Evolutionary conservation across 2,888 invertebrate genomes (phyloP).

Genomic region (Agrilus cyanescens): DNA sequence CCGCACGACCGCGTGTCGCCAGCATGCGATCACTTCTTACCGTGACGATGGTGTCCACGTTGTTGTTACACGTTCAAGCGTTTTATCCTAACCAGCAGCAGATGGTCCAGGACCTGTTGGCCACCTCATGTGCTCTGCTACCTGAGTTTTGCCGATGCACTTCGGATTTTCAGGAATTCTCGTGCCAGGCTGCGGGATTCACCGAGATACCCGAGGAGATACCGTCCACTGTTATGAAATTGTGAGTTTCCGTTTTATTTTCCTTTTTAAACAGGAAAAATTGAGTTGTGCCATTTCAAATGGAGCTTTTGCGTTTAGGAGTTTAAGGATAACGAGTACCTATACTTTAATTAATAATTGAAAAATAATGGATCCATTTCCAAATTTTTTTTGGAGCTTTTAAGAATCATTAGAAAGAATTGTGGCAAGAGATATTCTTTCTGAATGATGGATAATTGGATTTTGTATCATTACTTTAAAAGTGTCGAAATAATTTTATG

Average conservation of each 20-base stretch:
- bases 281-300: neutral
- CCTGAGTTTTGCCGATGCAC: conserved; percentile 24
- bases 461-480: no score
- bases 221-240: conserved; percentile 24
- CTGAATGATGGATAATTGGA: no score
- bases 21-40: conserved; percentile 26
- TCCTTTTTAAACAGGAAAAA: conserved; percentile 3
- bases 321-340: neutral
- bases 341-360: neutral
- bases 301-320: neutral
- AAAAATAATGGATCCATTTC: no score
- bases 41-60: conserved; percentile 21
- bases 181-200: conserved; percentile 25
- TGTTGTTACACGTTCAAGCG: conserved; percentile 12
- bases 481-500: no score
- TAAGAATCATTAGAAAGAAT: no score
- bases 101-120: conserved; percentile 12
- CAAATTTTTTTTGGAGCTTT: no score
- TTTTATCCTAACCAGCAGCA: conserved; percentile 11
- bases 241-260: conserved; percentile 21
- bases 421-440: no score
- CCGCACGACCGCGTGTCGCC: conserved; percentile 8
- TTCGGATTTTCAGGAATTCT: conserved; percentile 23
- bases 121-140: conserved; percentile 16
- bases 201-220: conserved; percentile 22